Conservation (phyloP, 2,797 vertebrate species). For the Salarias fasciatus region DNA sequence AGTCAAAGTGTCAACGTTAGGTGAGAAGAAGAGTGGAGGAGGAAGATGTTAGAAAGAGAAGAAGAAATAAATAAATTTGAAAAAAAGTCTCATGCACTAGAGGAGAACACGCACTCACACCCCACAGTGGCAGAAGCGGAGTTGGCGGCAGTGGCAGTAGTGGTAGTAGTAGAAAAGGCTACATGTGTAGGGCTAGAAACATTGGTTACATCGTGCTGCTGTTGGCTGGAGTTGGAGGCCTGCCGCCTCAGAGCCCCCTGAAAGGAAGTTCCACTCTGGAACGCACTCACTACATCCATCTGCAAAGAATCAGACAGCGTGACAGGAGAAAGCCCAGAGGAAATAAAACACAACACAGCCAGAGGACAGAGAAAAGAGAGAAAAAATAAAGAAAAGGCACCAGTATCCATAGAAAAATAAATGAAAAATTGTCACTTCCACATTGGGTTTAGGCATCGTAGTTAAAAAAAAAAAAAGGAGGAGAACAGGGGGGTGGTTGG, state of each 20-base stretch:
- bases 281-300: conserved; percentile 99
- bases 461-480: conserved; percentile 55
- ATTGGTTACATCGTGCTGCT: conserved; percentile 99
- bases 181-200: conserved; percentile 99
- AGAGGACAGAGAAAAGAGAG: conserved; percentile 78
- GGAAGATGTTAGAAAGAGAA: conserved; percentile 90
- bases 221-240: conserved; percentile 99
- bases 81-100: conserved; percentile 96
- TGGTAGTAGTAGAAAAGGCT: conserved; percentile 94
- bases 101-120: conserved; percentile 99
- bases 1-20: conserved; percentile 90
- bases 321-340: conserved; percentile 78
- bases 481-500: conserved; percentile 9
- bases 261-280: conserved; percentile 99
- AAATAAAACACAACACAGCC: conserved; percentile 69
- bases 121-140: conserved; percentile 99
- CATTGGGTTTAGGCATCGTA: conserved; percentile 60
- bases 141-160: conserved; percentile 93
- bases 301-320: conserved; percentile 99
- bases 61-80: conserved; percentile 28
- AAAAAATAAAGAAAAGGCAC: conserved; percentile 75
- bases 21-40: conserved; percentile 80
- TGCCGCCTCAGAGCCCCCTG: conserved; percentile 99
- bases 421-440: conserved; percentile 58
- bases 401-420: conserved; percentile 69